phyloP scores from a whole-genome alignment of 2,888 invertebrate genomes.

The Azorinus chamasolen region DNA sequence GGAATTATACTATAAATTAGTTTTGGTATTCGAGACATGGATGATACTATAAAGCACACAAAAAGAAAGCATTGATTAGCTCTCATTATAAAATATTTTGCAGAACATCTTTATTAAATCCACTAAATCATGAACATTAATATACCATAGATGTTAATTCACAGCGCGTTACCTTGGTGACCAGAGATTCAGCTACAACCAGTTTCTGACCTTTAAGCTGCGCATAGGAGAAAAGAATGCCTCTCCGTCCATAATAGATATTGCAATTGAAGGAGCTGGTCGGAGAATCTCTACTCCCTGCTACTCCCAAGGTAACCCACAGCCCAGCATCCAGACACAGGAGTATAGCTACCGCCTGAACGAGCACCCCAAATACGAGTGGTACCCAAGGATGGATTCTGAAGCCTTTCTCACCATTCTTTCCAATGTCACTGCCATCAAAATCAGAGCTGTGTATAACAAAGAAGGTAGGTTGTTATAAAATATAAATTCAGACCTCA shows the following conservation, averaged over 20 bases:
- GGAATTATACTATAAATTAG: too few species aligned
- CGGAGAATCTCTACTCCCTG: conserved; percentile 95
- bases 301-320: conserved; percentile 95
- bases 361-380: conserved; percentile 96
- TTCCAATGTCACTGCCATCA: conserved; percentile 97
- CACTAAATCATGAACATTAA: too few species aligned
- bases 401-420: conserved; percentile 96
- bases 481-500: too few species aligned
- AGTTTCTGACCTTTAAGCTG: conserved; percentile 95
- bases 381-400: conserved; percentile 96
- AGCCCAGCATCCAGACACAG: conserved; percentile 88
- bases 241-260: conserved; percentile 93
- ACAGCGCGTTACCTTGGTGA: conserved; percentile 90
- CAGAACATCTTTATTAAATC: too few species aligned
- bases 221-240: conserved; percentile 93
- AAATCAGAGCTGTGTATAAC: conserved; percentile 96
- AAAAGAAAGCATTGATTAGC: too few species aligned
- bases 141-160: conserved; percentile 66
- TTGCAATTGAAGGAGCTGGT: conserved; percentile 95
- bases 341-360: conserved; percentile 95
- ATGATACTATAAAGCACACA: too few species aligned
- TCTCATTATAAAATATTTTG: too few species aligned
- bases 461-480: conserved; percentile 89
- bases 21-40: too few species aligned
- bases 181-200: conserved; percentile 94